Evolutionary conservation across 30 jellyfish, hydroid and myxozoan species (phyloP), one percentile per base, ranked within the genome.

Genomic region (Aurelia coerulea): DNA sequence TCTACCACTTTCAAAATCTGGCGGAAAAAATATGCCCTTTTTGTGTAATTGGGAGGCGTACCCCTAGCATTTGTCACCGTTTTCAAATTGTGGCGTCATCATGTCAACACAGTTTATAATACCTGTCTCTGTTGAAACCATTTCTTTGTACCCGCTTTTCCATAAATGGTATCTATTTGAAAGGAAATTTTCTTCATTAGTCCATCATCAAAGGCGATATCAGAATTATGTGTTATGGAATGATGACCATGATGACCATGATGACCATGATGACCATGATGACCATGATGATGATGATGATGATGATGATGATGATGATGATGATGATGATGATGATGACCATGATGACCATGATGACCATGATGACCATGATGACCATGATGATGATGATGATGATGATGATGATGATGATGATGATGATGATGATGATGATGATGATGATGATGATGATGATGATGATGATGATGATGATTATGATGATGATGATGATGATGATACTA

Each of bases 61-160:
- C 6, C 51, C 51, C 4, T 9, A 39, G 6, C 51, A 39, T 39
- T 39, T 39, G 4, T 1, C 8, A 39, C 6, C 51, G 51, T 9
- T 39, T 39, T 39, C 51, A 39, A 39, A 39, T 9, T 39, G 51
- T 39, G 51, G 4, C 6, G 51, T 6, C 6, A 39, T 39, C 51
- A 39, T 39, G 51, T 39, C 10, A 39, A 39, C 51, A 9, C 51
- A 39, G 51, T 39, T 9, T 39, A 46, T 6, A 46, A 6, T 88
- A 79, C 96, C 85, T 68, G 58, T 53, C 81, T 29, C 63, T 68
- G 96, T 51, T 79, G 50, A 49, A 46, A 79, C 83, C 85, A 88
- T 39, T 54, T 78, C 88, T 88, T 88, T 32, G 84, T 67, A 4
- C 96, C 96, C 7, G 91, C 96, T 18, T 72, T 79, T 10, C 96